These are phyloP conservation scores for Pterostichus madidus DNA, from an alignment of 2,888 invertebrate species.

Conservation along the genomic window DNA sequence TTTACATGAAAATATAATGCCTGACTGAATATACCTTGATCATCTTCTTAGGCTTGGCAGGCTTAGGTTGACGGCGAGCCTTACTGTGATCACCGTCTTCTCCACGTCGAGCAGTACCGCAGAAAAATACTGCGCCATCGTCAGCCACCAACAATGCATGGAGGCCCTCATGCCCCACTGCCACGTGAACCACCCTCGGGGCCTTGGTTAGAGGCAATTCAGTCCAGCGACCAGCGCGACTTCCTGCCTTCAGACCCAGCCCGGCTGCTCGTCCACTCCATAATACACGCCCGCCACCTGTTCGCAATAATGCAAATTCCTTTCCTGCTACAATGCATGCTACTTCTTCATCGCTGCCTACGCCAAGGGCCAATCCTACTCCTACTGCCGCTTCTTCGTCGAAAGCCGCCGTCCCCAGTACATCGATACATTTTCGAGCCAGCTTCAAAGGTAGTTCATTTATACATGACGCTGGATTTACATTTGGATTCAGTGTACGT, in stretches of 20 bases:
- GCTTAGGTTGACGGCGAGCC: conserved; percentile 91
- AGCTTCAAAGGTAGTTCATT: conserved; percentile 87
- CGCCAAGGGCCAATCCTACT: conserved; percentile 70
- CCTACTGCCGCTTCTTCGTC: conserved; percentile 81
- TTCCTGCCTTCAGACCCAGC: conserved; percentile 88
- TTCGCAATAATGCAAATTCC: conserved; percentile 92
- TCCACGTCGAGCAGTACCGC: conserved; percentile 91
- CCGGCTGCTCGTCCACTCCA: conserved; percentile 87
- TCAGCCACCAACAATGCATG: conserved; percentile 95
- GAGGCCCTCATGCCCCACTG: conserved; percentile 95
- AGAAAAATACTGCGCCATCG: conserved; percentile 93
- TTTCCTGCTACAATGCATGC: conserved; percentile 90
- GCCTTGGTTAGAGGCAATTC: conserved; percentile 84
- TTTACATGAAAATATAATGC: too few species aligned
- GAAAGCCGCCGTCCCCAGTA: conserved; percentile 85
- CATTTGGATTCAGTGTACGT: conserved; percentile 83
- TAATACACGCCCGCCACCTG: conserved; percentile 82
- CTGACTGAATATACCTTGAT: conserved; percentile 78
- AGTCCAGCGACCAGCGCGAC: conserved; percentile 78
- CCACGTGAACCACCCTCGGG: conserved; percentile 87
- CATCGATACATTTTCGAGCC: conserved; percentile 88
- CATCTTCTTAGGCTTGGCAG: conserved; percentile 95
- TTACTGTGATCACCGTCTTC: conserved; percentile 94
- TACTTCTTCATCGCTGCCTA: conserved; percentile 85
- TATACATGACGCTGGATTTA: conserved; percentile 80